Conservation (phyloP, 2,888 invertebrate genomes). For the Trypoxylon attenuatum region DNA sequence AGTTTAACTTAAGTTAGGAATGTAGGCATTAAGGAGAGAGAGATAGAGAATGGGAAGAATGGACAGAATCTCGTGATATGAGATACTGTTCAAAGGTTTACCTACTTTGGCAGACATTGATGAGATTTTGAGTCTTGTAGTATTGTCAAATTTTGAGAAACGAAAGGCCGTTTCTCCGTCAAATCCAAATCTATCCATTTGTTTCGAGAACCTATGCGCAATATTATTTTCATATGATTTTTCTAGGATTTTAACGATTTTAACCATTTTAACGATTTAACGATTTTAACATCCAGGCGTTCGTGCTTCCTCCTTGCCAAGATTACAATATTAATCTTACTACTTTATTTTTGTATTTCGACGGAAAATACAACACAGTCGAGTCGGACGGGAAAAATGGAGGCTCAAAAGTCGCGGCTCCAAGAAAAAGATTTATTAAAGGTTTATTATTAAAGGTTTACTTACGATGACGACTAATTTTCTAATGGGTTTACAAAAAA, state of each 20-base stretch:
- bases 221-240: conserved; percentile 40
- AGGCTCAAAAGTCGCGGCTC: no score
- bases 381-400: neutral
- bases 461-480: neutral
- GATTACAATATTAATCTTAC: conserved; percentile 39
- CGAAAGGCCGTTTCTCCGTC: conserved; percentile 18
- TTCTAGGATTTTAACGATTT: conserved; percentile 40
- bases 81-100: conserved; percentile 61
- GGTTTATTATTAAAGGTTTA: conserved; percentile 2
- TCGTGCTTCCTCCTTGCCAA: conserved; percentile 57
- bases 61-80: conserved; percentile 52
- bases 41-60: conserved; percentile 57
- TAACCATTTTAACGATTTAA: no score
- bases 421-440: neutral
- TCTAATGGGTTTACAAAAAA: conserved; percentile 12
- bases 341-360: conserved; percentile 39
- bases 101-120: conserved; percentile 73
- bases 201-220: conserved; percentile 24
- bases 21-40: conserved; percentile 58
- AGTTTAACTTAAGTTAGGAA: conserved; percentile 59
- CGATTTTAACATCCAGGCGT: conserved; percentile 46
- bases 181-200: conserved; percentile 26
- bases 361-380: conserved; percentile 12
- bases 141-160: conserved; percentile 25
- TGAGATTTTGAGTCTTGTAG: conserved; percentile 47